Base-by-base conservation (phyloP, 2,797 vertebrate genomes). In the Florisuga fusca region DNA sequence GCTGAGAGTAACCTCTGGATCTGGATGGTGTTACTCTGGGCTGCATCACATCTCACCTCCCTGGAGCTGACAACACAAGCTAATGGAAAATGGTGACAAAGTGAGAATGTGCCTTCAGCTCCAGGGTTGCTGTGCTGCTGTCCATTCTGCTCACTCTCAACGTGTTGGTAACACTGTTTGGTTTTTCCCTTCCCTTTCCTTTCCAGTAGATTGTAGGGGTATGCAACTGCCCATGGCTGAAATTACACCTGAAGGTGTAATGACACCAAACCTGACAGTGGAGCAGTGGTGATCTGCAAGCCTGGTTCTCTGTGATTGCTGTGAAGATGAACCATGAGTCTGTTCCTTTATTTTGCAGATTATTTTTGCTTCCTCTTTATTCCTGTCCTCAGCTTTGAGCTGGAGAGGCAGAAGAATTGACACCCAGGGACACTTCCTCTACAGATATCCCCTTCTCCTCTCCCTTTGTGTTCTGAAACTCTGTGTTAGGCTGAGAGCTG, bases 21-120 rank as follows among this genome's bases (percentile, higher is more conserved):
- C 48, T 89, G 79, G n/a, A 79, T 90, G 86, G 58, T 50, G n/a
- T 94, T 92, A 61, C 67, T 72, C 92, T 95, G 84, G 21, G 27
- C 4, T 48, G 86, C 93, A 16, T 95, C 73, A 5, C n/a, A 12
- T 75, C 79, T 90, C 94, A 20, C 92, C 82, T 93, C 87, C 38
- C 73, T 4, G 9, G 81, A 83, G 86, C 84, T 95, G 95, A 93
- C 90, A 90, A 21, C 55, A 45, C 91, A 93, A 81, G 88, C 88
- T 96, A 88, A 94, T 96, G 96, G 95, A 96, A 96, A 95, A 95
- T 9, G 53, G 85, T 0, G 1, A 84, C 83, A 72, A 80, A 94
- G 62, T 69, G 87, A 84, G 74, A 91, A 73, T 51, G 36, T 62
- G 55, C 71, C 74, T 45, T 51, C 41, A 88, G 26, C 67, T 71